A percentile compares a stretch with the other conserved stretches of the same genome.
phyloP scores from a whole-genome alignment of 2,888 invertebrate species.

The Drosophila aldrichi region DNA sequence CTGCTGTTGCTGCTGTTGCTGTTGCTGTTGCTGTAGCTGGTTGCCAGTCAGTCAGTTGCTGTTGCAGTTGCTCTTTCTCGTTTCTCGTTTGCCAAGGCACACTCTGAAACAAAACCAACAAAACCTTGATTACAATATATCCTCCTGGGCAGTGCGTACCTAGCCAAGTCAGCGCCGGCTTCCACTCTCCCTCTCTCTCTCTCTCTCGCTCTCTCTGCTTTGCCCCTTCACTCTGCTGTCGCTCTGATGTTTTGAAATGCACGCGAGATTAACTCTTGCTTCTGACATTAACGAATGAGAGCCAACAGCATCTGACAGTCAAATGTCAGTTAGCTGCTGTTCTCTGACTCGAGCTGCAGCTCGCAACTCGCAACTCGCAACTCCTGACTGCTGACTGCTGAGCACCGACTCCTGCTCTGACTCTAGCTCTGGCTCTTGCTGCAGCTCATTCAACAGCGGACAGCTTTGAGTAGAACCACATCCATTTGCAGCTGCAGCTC shows the following conservation, averaged over 20 bases:
- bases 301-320: conserved; percentile 81
- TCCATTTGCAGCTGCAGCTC: conserved; percentile 25
- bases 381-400: no score
- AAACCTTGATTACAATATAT: conserved; percentile 70
- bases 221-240: conserved; percentile 13
- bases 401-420: not conserved
- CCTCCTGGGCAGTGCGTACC: conserved; percentile 66
- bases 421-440: conserved; percentile 4
- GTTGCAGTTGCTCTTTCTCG: conserved; percentile 42
- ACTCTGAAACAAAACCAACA: conserved; percentile 39
- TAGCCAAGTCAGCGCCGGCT: conserved; percentile 23
- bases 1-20: conserved; percentile 27
- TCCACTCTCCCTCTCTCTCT: not conserved
- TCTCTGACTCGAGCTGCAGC: conserved; percentile 36
- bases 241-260: conserved; percentile 71
- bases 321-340: conserved; percentile 81
- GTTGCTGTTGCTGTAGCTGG: conserved; percentile 35
- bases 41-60: conserved; percentile 68
- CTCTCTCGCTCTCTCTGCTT: not conserved
- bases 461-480: conserved; percentile 29
- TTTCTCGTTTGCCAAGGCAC: conserved; percentile 38
- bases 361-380: conserved; percentile 7
- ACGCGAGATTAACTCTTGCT: conserved; percentile 80
- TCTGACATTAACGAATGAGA: conserved; percentile 81
- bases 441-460: conserved; percentile 23